phyloP scores from a whole-genome alignment of 2,113 vertebrate genomes.

The Rhabdornis inornatus region DNA sequence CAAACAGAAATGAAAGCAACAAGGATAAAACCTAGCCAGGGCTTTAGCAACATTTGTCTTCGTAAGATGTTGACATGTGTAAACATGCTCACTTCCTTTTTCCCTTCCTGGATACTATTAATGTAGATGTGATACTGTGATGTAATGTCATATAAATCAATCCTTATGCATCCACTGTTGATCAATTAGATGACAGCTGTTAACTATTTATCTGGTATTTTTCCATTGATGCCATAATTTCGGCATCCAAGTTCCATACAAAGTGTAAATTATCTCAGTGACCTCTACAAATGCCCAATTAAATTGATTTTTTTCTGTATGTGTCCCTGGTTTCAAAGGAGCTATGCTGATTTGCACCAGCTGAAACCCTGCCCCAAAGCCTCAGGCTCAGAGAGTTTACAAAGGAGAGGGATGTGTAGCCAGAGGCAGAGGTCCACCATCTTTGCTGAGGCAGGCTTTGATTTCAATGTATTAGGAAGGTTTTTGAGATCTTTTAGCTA shows the following conservation, averaged over 20 bases:
- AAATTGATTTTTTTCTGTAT: neutral
- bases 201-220: neutral
- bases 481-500: neutral
- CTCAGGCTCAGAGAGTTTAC: neutral
- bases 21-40: neutral
- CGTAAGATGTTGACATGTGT: neutral
- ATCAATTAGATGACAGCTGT: neutral
- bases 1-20: neutral
- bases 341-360: neutral
- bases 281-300: neutral
- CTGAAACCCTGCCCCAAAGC: neutral
- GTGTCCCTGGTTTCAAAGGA: neutral
- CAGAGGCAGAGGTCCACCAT: neutral
- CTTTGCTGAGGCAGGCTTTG: neutral
- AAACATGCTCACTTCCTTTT: neutral
- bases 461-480: neutral
- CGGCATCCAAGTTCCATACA: neutral
- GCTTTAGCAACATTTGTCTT: conserved; percentile 7
- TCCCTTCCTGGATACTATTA: neutral
- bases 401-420: neutral
- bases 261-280: neutral
- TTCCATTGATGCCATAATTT: neutral
- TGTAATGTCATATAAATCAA: neutral
- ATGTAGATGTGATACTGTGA: neutral
- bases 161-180: neutral